phyloP scores from a whole-genome alignment of 1,140 invertebrate species.

The Linepithema humile region DNA sequence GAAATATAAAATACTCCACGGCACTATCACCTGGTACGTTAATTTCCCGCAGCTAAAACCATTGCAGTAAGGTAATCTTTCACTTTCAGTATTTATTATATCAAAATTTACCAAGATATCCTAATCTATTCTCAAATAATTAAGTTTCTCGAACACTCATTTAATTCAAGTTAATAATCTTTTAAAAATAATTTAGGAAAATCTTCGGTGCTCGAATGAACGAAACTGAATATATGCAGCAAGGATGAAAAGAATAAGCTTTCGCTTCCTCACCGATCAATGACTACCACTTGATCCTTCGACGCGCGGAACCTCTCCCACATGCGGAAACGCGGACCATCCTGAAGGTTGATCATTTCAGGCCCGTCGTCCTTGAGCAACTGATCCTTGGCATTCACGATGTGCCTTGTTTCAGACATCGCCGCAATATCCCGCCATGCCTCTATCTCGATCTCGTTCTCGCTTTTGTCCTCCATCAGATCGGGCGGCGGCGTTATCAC shows the following conservation, averaged over 20 bases:
- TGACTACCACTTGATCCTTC: conserved; percentile 76
- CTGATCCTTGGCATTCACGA: not conserved
- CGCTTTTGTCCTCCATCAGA: conserved; percentile 16
- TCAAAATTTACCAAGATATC: too few relatives aligned
- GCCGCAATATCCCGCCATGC: conserved; percentile 69
- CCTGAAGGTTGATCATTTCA: conserved; percentile 72
- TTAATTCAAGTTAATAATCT: too few relatives aligned
- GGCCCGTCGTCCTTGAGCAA: conserved; percentile 43
- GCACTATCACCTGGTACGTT: conserved; percentile 80
- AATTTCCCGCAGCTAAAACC: conserved; percentile 79
- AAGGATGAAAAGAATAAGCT: too few relatives aligned
- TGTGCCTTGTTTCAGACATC: conserved; percentile 44
- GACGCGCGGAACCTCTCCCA: conserved; percentile 74
- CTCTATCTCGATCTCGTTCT: conserved; percentile 68
- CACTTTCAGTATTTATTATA: too few relatives aligned
- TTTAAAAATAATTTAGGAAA: too few relatives aligned
- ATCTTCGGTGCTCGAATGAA: too few relatives aligned
- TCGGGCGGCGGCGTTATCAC: conserved; percentile 65
- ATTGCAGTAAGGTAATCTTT: conserved; percentile 4
- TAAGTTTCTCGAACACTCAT: not conserved
- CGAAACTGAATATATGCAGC: too few relatives aligned
- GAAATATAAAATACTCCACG: conserved; percentile 82
- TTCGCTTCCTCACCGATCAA: conserved; percentile 80
- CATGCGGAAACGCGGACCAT: conserved; percentile 67
- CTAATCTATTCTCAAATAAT: not conserved